phyloP scores from a whole-genome alignment of 1,140 invertebrate species.

The Drosophila teissieri region DNA sequence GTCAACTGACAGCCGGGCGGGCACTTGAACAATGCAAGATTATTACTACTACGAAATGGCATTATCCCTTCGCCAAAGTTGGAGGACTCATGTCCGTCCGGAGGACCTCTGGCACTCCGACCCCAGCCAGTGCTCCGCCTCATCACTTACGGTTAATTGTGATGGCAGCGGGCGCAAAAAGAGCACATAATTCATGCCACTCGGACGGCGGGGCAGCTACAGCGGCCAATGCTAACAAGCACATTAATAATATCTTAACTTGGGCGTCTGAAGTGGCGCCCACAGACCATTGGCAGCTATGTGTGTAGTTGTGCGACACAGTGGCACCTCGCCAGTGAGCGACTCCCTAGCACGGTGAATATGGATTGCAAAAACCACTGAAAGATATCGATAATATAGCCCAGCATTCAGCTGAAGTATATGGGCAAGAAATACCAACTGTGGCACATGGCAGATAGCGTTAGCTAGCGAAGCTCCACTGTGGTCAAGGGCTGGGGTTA shows the following conservation, averaged over 20 bases:
- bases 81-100: neutral
- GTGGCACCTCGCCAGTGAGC: neutral
- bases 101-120: neutral
- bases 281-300: constrained; percentile 33
- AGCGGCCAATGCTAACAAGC: constrained; percentile 65
- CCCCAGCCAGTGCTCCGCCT: constrained; percentile 26
- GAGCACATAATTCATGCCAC: constrained; percentile 67
- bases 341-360: too few relatives aligned
- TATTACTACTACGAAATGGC: neutral
- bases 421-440: too few relatives aligned
- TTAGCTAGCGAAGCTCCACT: neutral
- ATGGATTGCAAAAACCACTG: too few relatives aligned
- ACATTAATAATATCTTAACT: constrained; percentile 77
- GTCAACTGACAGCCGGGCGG: neutral
- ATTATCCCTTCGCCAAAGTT: neutral
- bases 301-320: constrained; percentile 1
- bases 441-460: too few relatives aligned
- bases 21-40: constrained; percentile 7
- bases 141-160: constrained; percentile 65
- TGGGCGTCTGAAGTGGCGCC: constrained; percentile 55
- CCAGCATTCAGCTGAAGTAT: too few relatives aligned
- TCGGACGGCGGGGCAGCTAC: constrained; percentile 29
- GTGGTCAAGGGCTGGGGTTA: neutral
- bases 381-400: too few relatives aligned
- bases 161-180: constrained; percentile 52